Evolutionary conservation across 2,797 vertebrate genomes (phyloP).

Genomic region (Bradypodion pumilum): DNA sequence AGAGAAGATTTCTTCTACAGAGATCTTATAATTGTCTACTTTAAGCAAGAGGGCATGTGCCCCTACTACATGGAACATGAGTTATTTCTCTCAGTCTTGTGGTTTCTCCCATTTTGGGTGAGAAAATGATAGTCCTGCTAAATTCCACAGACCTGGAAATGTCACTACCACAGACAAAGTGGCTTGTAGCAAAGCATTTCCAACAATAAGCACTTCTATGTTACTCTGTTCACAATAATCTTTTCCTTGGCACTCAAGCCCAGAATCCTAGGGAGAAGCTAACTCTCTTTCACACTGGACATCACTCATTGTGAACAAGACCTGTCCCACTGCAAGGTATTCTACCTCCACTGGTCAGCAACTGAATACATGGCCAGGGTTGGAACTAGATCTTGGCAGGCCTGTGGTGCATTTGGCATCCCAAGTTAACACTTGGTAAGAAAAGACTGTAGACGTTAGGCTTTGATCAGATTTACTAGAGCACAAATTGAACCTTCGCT

Average conservation of each 20-base stretch:
- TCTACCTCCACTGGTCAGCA: background rate
- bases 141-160: background rate
- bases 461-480: background rate
- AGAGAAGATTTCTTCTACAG: background rate
- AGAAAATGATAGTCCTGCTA: background rate
- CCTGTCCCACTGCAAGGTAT: background rate
- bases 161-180: background rate
- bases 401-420: constrained; percentile 21
- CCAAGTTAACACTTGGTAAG: constrained; percentile 41
- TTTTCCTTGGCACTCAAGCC: background rate
- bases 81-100: background rate
- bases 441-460: constrained; percentile 50
- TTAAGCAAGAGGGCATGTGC: background rate
- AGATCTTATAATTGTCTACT: background rate
- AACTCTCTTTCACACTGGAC: background rate
- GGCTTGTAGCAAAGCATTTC: background rate
- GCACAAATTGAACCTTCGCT: constrained; percentile 15
- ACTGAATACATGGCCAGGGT: background rate
- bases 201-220: background rate
- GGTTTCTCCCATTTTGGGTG: background rate
- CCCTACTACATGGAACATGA: background rate
- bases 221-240: background rate
- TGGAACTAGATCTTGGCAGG: constrained; percentile 54
- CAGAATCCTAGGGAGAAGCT: background rate
- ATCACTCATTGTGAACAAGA: accelerated